These are phyloP conservation scores for Liolophura sinensis DNA, from an alignment of 1,140 invertebrate species.

Conservation along the genomic window DNA sequence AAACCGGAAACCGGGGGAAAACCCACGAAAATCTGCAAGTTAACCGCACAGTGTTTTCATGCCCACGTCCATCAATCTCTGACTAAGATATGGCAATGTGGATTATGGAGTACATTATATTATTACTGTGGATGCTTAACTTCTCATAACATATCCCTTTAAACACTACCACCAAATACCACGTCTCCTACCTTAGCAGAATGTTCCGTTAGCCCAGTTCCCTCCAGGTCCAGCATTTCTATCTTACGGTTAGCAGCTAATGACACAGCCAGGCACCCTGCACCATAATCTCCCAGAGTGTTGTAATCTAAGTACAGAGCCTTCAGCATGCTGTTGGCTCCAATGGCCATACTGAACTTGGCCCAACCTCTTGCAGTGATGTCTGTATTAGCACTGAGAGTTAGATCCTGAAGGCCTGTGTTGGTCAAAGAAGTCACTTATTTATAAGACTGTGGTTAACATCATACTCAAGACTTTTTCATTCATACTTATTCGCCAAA, in stretches of 20 bases:
- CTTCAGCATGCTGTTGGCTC: slow-evolving; percentile 32
- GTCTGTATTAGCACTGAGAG: slow-evolving; percentile 39
- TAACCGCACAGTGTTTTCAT: too few species aligned
- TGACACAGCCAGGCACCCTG: slow-evolving; percentile 34
- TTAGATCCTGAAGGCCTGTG: slow-evolving; percentile 41
- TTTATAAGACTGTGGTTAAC: too few species aligned
- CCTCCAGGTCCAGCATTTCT: slow-evolving; percentile 40
- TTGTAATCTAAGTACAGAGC: slow-evolving; percentile 46
- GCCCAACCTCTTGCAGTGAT: slow-evolving; percentile 42
- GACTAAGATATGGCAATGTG: too few species aligned
- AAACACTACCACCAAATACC: background rate
- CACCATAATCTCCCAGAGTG: slow-evolving; percentile 42
- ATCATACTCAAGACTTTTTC: too few species aligned
- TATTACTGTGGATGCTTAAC: background rate
- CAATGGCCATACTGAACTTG: slow-evolving; percentile 37
- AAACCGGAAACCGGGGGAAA: too few species aligned
- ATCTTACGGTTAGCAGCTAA: slow-evolving; percentile 29
- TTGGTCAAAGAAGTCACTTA: background rate
- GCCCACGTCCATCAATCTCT: too few species aligned
- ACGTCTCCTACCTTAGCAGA: slow-evolving; percentile 37
- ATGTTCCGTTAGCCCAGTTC: slow-evolving; percentile 33
- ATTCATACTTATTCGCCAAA: too few species aligned
- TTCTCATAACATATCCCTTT: background rate
- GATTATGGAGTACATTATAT: too few species aligned
- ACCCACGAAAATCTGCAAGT: too few species aligned